Evolutionary conservation across 2,797 vertebrate species (phyloP).

Genomic region (Alouatta caraya): DNA sequence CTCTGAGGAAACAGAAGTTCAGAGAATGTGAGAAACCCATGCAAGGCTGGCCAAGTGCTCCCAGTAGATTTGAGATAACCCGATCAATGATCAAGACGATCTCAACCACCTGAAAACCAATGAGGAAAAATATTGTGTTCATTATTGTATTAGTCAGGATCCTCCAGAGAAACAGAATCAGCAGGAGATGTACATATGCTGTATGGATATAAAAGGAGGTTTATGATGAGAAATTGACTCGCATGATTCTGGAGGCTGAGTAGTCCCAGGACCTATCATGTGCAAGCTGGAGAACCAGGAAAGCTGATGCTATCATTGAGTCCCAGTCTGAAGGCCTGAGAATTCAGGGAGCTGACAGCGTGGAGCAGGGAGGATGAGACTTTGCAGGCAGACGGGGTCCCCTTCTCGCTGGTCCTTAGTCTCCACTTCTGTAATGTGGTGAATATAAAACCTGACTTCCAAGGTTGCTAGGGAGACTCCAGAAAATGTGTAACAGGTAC

Average conservation of each 20-base stretch:
- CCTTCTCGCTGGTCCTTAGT: background rate
- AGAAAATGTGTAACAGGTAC: background rate
- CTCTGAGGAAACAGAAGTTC: background rate
- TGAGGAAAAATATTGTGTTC: background rate
- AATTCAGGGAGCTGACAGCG: rapidly evolving
- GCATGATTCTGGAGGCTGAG: background rate
- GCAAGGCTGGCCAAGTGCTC: background rate
- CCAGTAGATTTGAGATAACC: background rate
- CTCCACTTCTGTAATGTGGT: background rate
- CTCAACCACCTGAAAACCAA: background rate
- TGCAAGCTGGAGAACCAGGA: background rate
- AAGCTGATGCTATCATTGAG: background rate
- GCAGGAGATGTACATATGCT: background rate
- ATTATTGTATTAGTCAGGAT: background rate
- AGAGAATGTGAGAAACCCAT: background rate
- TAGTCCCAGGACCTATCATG: too few species aligned
- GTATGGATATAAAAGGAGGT: background rate
- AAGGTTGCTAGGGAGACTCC: background rate
- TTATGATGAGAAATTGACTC: background rate
- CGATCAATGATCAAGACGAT: background rate
- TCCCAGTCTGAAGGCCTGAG: background rate
- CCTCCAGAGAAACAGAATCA: background rate
- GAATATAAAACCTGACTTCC: background rate
- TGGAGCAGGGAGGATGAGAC: background rate
- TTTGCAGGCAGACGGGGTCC: background rate